These are phyloP conservation scores for Melanostigma gelatinosum DNA, from an alignment of 2,113 vertebrate genomes.

Conservation along the genomic window DNA sequence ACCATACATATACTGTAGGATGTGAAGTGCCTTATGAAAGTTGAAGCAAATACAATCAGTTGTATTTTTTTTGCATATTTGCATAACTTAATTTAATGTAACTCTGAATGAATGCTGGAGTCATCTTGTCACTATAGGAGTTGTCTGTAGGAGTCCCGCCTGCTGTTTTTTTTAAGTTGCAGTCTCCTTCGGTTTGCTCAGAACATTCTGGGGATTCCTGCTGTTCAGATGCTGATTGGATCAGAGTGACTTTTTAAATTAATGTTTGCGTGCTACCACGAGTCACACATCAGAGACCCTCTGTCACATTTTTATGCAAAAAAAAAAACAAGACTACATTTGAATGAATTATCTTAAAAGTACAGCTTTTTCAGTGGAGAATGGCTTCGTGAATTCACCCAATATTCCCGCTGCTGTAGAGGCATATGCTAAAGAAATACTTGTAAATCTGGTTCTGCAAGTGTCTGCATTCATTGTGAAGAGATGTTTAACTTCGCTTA, in stretches of 20 bases:
- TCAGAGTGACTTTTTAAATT: constrained; percentile 46
- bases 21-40: background rate
- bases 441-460: constrained; percentile 42
- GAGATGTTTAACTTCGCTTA: background rate
- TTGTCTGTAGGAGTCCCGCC: background rate
- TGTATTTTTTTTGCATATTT: background rate
- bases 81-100: too few relatives aligned
- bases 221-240: constrained; percentile 47
- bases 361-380: background rate
- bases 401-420: background rate
- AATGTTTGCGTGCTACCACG: constrained; percentile 49
- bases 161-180: background rate
- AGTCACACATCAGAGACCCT: constrained; percentile 14
- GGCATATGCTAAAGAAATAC: background rate
- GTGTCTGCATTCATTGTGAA: background rate
- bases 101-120: background rate
- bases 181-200: background rate
- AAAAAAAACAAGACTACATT: background rate
- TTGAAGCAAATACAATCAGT: background rate
- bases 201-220: constrained; percentile 63
- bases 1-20: background rate
- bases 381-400: background rate
- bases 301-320: constrained; percentile 4
- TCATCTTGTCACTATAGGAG: background rate
- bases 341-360: background rate